phyloP scores from a whole-genome alignment of 2,113 vertebrate species.

The Ptilorrhoa leucosticta region DNA sequence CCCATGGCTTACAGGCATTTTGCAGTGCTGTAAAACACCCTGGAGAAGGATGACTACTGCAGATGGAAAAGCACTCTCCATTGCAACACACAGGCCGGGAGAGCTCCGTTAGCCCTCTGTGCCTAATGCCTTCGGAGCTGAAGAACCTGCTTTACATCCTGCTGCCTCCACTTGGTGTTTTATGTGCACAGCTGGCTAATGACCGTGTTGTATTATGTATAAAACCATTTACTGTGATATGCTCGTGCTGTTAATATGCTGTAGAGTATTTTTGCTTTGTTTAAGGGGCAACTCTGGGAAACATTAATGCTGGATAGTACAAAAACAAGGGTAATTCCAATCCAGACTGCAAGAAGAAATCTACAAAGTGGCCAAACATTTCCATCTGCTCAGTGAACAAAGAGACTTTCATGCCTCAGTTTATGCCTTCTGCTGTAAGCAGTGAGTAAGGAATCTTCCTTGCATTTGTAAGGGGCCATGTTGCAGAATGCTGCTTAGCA shows the following conservation, averaged over 20 bases:
- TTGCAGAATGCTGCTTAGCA: neutral
- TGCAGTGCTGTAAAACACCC: neutral
- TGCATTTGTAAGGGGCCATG: neutral
- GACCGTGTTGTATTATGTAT: neutral
- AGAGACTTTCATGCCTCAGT: neutral
- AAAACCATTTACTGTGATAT: conserved; percentile 2
- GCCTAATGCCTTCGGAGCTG: neutral
- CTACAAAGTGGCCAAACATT: conserved; percentile 20
- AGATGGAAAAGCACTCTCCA: neutral
- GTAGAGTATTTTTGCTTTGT: neutral
- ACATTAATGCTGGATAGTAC: neutral
- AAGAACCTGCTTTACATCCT: neutral
- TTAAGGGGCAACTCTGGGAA: conserved; percentile 44
- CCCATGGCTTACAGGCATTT: neutral
- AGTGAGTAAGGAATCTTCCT: neutral
- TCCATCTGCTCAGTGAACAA: conserved; percentile 53
- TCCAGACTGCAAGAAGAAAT: conserved; percentile 16
- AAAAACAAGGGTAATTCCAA: conserved; percentile 44
- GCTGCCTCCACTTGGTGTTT: conserved; percentile 3
- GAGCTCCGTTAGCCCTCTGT: neutral
- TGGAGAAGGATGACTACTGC: neutral
- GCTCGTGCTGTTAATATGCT: neutral
- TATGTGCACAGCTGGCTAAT: conserved; percentile 55
- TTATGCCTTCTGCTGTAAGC: neutral
- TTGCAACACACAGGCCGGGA: neutral